phyloP scores from a whole-genome alignment of 1,140 invertebrate species.

The Drosophila equinoxialis region DNA sequence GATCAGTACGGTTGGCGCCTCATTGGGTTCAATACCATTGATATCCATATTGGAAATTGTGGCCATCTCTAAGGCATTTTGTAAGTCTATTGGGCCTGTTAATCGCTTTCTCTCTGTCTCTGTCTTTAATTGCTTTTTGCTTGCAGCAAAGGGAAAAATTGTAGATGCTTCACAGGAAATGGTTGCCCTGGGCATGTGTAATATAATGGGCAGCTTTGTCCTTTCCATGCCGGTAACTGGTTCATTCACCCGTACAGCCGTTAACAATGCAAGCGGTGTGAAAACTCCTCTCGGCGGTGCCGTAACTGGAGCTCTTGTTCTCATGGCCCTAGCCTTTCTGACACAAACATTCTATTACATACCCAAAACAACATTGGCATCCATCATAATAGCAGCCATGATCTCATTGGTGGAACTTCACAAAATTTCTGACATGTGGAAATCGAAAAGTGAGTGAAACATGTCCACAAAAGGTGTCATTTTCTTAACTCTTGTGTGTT shows the following conservation, averaged over 20 bases:
- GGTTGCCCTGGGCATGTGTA: conserved; percentile 91
- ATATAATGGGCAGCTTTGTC: conserved; percentile 93
- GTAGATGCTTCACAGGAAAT: conserved; percentile 94
- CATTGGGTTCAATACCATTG: conserved; percentile 88
- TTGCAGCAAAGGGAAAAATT: conserved; percentile 89
- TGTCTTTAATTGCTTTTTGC: neutral
- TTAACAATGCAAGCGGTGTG: conserved; percentile 96
- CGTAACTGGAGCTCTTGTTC: conserved; percentile 88
- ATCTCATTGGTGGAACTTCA: conserved; percentile 91
- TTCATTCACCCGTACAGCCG: conserved; percentile 94
- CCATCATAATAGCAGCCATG: conserved; percentile 91
- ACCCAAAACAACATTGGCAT: conserved; percentile 89
- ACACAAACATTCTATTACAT: conserved; percentile 90
- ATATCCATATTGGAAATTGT: conserved; percentile 92
- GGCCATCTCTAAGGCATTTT: conserved; percentile 93
- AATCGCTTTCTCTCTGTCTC: neutral
- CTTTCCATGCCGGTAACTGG: conserved; percentile 94
- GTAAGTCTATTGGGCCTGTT: conserved; percentile 82
- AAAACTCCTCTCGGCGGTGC: conserved; percentile 93
- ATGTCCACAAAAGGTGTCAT: neutral
- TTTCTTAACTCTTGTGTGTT: neutral
- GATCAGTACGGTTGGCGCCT: conserved; percentile 86
- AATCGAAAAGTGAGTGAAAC: conserved; percentile 89
- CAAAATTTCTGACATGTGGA: conserved; percentile 90
- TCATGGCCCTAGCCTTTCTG: conserved; percentile 88